Evolutionary conservation across 2,888 invertebrate species (phyloP), one percentile per base, ranked within the genome.

Genomic region (Apamea sordens): DNA sequence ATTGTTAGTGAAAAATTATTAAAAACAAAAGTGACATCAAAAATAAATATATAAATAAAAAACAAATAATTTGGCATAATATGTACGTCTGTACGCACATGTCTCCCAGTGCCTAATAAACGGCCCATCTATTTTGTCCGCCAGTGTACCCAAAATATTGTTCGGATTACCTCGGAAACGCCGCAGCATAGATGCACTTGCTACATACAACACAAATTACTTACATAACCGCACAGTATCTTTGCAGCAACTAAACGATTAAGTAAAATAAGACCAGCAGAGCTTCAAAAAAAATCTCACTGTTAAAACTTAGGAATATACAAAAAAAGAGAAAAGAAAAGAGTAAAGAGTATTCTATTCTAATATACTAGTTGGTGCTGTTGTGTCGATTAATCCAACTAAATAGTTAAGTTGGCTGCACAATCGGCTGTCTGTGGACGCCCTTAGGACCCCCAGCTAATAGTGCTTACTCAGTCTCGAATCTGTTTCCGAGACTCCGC

Each of bases 401-500:
- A 21, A 69, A 50, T 24, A 13, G 13, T 50, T 28, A 21, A 7
- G 6, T 28, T 24, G 8, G 10, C 32, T 32, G 28, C 8, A 50
- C 24, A 53, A 18, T 44, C n/a, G 47, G 1, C 5, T 6, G 56
- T 76, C n/a, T 76, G 65, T 6, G 11, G 11, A 21, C n/a, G 21
- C 28, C 65, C 21, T 76, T 50, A 56, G 15, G 21, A 41, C 36
- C 44, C 28, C 61, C 61, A 1, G 21, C 47, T 59, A 77, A 80
- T 59, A 84, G 84, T 80, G 84, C 69, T 79, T 41, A 56, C 79
- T 64, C 78, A 77, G 63, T 10, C 59, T 61, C n/a, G 69, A 64
- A 83, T 68, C 77, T 68, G 84, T 77, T 80, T 59, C 41, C 11
- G 50, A 41, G 47, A 65, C 4, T 50, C 32, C n/a, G n/a, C 21